Conservation (phyloP, 53 echinoderm and acorn worm genomes). For the Luidia sarsii region DNA sequence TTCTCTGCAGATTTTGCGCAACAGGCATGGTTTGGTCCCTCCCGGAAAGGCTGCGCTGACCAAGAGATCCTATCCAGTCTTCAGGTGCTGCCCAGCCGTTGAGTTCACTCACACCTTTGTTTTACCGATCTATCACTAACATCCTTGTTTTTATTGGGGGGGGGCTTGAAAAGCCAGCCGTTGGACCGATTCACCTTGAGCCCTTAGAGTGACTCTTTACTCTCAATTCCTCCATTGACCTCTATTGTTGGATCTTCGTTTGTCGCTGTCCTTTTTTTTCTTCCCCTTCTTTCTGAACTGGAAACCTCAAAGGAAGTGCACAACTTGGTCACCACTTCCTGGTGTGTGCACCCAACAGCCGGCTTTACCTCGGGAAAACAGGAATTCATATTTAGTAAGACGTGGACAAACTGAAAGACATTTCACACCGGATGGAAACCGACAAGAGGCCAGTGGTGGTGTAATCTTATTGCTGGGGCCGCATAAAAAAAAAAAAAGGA, state of each 20-base stretch:
- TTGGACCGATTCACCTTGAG: slow-evolving; percentile 36
- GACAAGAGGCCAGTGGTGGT: slow-evolving; percentile 41
- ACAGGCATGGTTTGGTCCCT: slow-evolving; percentile 25
- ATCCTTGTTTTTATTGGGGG: background rate
- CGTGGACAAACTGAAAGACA: slow-evolving; percentile 48
- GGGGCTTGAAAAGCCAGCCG: background rate
- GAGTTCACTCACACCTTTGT: too few species aligned
- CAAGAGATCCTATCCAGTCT: slow-evolving; percentile 4
- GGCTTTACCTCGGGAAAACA: slow-evolving; percentile 27
- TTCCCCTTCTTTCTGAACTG: background rate
- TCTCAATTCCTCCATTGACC: slow-evolving; percentile 24
- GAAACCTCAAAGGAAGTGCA: slow-evolving; percentile 35
- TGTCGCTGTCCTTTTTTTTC: slow-evolving; percentile 3
- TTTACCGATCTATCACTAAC: too few species aligned
- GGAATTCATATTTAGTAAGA: slow-evolving; percentile 36
- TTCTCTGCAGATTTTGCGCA: slow-evolving; percentile 30
- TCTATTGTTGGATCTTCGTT: slow-evolving; percentile 6
- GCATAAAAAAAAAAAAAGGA: background rate
- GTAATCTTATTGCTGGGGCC: slow-evolving; percentile 47
- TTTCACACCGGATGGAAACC: slow-evolving; percentile 52
- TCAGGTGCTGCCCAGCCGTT: slow-evolving; percentile 9
- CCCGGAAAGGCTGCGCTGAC: slow-evolving; percentile 50
- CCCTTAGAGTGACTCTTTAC: slow-evolving; percentile 26
- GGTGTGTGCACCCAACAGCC: slow-evolving; percentile 28
- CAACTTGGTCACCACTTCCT: slow-evolving; percentile 57